Conservation (phyloP, 2,888 invertebrate species). For the Eupithecia subumbrata region DNA sequence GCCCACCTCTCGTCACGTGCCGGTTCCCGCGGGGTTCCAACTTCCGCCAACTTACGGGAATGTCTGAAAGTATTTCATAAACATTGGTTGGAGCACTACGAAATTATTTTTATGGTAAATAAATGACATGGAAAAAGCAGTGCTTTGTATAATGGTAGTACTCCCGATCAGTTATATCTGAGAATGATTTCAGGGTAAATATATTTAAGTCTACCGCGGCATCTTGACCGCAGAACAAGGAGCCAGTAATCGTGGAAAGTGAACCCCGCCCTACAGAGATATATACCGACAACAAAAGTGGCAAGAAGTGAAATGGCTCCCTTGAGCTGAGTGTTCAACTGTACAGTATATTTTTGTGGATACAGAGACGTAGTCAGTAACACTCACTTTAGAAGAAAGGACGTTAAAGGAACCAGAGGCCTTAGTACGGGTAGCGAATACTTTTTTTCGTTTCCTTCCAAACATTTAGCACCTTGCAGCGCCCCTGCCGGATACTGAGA, state of each 20-base stretch:
- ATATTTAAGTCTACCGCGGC: not conserved
- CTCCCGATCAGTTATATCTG: not conserved
- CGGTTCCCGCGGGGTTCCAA: not conserved
- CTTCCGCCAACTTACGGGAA: not conserved
- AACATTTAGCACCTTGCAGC: not conserved
- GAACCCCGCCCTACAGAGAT: constrained; percentile 35
- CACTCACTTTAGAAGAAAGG: not conserved
- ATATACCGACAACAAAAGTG: constrained; percentile 37
- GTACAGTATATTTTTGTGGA: constrained; percentile 26
- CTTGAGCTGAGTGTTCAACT: constrained; percentile 39
- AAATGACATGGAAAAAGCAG: not conserved
- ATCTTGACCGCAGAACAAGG: not conserved
- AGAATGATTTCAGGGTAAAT: not conserved
- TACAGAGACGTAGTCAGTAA: constrained; percentile 1
- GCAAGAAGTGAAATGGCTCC: constrained; percentile 47
- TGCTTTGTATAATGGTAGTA: not conserved
- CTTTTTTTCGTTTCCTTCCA: not conserved
- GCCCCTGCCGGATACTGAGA: not conserved
- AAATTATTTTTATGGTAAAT: not conserved
- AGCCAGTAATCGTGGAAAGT: constrained; percentile 23
- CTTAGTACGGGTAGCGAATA: not conserved
- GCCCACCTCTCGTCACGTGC: not conserved
- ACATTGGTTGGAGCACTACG: not conserved
- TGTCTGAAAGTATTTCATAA: constrained; percentile 1
- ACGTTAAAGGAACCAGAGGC: not conserved